Evolutionary conservation across 2,888 invertebrate species (phyloP), one percentile per base, ranked within the genome.

Genomic region (Aphidoletes aphidimyza): DNA sequence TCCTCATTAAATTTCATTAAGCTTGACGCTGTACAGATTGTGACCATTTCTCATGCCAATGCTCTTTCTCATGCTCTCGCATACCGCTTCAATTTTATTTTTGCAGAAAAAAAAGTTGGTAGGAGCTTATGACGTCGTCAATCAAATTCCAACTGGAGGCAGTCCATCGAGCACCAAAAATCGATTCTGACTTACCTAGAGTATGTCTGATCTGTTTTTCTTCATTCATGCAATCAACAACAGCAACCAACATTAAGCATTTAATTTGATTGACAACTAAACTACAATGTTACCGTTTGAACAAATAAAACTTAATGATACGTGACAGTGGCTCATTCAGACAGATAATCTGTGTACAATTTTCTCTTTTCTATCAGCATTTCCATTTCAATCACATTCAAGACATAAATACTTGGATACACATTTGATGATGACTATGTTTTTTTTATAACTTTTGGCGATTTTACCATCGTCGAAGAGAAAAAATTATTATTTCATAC

Each of bases 361-460:
- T 47, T 54, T 54, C 54, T 22, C 54, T 54, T 54, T 54, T 54
- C 47, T 19, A 47, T 3, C 17, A 47, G 47, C 22, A n/a, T 22
- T 22, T 54, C 22, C 1, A 54, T n/a, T 54, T n/a, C n/a, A n/a
- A n/a, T n/a, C n/a, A n/a, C n/a, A n/a, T n/a, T n/a, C n/a, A n/a
- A n/a, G n/a, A n/a, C 47, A 54, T 22, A 54, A 22, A 6, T 6
- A 54, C 54, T 54, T 54, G 39, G 39, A 39, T 39, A 8, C 6
- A 3, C 5, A 22, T 22, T 54, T 54, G 54, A 54, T 54, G 2
- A 54, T 54, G 9, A n/a, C n/a, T n/a, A n/a, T n/a, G n/a, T n/a
- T n/a, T n/a, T n/a, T n/a, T 54, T 54, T 54, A 54, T 54, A 9
- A 54, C 54, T 54, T 54, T 54, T 54, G n/a, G 47, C 22, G 54